Evolutionary conservation across 2,113 vertebrate species (phyloP).

Genomic region (Cisticola juncidis): DNA sequence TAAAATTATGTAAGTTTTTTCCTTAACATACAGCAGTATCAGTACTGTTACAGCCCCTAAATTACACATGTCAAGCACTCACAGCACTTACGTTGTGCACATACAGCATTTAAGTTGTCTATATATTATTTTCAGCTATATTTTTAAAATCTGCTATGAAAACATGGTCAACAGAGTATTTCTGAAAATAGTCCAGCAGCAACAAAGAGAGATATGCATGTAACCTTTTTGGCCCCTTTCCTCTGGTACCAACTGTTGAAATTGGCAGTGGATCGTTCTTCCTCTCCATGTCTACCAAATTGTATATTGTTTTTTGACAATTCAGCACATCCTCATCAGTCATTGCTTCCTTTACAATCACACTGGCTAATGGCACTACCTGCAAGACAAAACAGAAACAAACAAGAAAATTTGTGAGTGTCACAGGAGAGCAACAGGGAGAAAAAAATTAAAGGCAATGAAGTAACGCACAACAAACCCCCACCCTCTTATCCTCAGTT

Average conservation of each 20-base stretch:
- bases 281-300: slow-evolving; percentile 98
- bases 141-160: neutral
- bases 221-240: slow-evolving; percentile 97
- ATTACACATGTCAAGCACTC: neutral
- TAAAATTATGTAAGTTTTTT: fast-evolving
- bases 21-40: neutral
- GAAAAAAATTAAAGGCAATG: neutral
- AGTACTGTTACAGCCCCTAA: neutral
- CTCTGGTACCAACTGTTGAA: slow-evolving; percentile 96
- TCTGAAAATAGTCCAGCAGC: neutral
- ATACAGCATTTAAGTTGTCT: neutral
- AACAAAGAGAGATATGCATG: neutral
- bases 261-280: slow-evolving; percentile 98
- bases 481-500: neutral
- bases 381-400: slow-evolving; percentile 50
- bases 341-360: slow-evolving; percentile 94
- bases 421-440: neutral
- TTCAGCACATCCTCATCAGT: slow-evolving; percentile 95
- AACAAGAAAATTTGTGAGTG: neutral
- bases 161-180: neutral
- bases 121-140: neutral
- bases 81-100: neutral
- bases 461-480: neutral
- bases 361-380: slow-evolving; percentile 95
- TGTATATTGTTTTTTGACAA: slow-evolving; percentile 97